Conservation (phyloP, 1,140 invertebrate species). For the Orchestia grillus region DNA sequence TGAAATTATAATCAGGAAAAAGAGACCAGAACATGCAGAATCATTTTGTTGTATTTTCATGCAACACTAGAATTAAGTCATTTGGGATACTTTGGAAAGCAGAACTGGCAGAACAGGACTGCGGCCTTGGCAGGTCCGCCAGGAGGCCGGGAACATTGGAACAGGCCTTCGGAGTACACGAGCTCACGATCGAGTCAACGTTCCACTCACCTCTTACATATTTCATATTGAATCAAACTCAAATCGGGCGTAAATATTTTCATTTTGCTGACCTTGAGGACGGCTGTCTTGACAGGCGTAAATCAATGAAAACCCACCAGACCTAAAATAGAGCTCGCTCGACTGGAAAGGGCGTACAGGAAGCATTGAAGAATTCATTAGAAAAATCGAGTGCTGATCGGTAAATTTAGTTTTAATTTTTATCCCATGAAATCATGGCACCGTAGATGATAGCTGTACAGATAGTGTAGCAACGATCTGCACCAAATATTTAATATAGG, state of each 20-base stretch:
- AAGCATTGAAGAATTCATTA: no score
- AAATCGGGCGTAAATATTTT: not conserved
- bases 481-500: constrained; percentile 8
- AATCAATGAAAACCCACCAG: not conserved
- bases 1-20: not conserved
- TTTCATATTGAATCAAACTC: not conserved
- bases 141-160: not conserved
- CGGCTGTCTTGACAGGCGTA: not conserved
- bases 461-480: not conserved
- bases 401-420: not conserved
- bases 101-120: not conserved
- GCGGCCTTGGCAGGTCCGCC: not conserved
- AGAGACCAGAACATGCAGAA: not conserved
- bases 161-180: not conserved
- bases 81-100: not conserved
- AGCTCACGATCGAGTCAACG: not conserved
- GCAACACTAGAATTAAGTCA: not conserved
- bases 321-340: not conserved
- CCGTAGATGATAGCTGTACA: not conserved
- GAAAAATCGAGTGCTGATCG: not conserved
- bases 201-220: no score
- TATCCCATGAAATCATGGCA: not conserved
- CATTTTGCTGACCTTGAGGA: not conserved
- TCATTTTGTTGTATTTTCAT: not conserved
- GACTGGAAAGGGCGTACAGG: not conserved